Conservation (phyloP, 2,113 vertebrate genomes). For the Apus apus region DNA sequence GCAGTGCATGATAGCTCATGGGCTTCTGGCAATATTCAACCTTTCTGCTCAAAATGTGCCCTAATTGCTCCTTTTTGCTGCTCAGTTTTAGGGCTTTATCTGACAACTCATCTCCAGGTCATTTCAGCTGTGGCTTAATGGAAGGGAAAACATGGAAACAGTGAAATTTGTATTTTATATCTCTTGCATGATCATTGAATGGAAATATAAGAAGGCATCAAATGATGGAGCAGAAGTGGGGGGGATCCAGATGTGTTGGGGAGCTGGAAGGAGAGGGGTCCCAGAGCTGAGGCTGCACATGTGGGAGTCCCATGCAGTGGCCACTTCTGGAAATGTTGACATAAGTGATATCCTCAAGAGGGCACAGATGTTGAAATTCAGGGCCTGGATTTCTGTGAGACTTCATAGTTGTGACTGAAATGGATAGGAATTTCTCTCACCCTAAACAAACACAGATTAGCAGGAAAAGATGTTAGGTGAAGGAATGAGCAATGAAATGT, state of each 20-base stretch:
- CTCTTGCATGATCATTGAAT: not conserved
- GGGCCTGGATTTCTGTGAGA: not conserved
- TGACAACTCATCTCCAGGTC: not conserved
- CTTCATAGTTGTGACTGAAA: not conserved
- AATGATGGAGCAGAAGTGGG: not conserved
- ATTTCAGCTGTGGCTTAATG: not conserved
- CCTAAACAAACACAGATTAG: slow-evolving; percentile 26
- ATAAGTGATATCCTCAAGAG: not conserved
- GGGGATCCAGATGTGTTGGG: not conserved
- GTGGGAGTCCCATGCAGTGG: not conserved
- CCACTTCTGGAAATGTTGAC: slow-evolving; percentile 5
- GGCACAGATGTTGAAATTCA: slow-evolving; percentile 18
- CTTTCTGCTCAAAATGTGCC: not conserved
- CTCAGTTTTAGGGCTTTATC: not conserved
- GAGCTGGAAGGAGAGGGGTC: not conserved
- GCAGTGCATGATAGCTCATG: not conserved
- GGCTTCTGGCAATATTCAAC: not conserved
- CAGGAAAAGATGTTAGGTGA: not conserved
- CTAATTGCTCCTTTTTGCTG: not conserved
- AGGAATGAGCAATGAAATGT: not conserved
- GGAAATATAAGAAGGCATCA: not conserved
- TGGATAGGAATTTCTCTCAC: slow-evolving; percentile 30
- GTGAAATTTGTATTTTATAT: not conserved
- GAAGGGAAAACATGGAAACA: not conserved
- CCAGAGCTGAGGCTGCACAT: not conserved